Base-by-base conservation (phyloP, 64 coral and sea anemone genomes). In the Astreopora myriophthalma region DNA sequence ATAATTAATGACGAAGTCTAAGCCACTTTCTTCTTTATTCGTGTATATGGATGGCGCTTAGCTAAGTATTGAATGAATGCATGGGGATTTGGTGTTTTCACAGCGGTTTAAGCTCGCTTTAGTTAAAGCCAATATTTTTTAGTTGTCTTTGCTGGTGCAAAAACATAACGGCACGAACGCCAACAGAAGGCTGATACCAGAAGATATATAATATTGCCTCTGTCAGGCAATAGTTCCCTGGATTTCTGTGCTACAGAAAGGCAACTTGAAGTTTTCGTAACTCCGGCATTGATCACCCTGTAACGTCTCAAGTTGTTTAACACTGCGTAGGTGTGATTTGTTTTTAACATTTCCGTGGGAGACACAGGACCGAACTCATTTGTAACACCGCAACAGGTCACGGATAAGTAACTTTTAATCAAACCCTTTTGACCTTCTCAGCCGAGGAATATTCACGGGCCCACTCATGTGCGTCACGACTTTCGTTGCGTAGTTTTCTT, bases 391-490 rank as follows among this genome's bases (percentile, higher is more conserved):
- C 33, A 37, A 83, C 79, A 1, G 30, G 52, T 65, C 79, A 83
- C 55, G 79, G 57, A 37, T 24, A 83, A 38, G 31, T 83, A 31
- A 60, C 79, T 83, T 34, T 37, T 34, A 64, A 65, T 23, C 4
- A 57, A 28, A 36, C 16, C 17, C 28, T 64, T 5, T 63, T 83
- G 79, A 83, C 52, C 55, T 65, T 80, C 6, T 83, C 22, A 9
- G 51, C 3, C 8, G 25, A 34, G 34, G 55, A 83, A 65, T 65
- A 83, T 64, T 83, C 25, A 64, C 31, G 9, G 42, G 29, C 55
- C 57, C 79, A 83, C 79, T 64, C 79, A 65, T 63, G 51, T 83
- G 79, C 57, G 76, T 80, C 79, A 83, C 36, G 79, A 65, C 13
- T 22, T 20, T 36, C 19, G 17, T 30, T 55, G 13, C 46, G 46